Base-by-base conservation (phyloP, 1,140 invertebrate species). In the Drosophila simulans region DNA sequence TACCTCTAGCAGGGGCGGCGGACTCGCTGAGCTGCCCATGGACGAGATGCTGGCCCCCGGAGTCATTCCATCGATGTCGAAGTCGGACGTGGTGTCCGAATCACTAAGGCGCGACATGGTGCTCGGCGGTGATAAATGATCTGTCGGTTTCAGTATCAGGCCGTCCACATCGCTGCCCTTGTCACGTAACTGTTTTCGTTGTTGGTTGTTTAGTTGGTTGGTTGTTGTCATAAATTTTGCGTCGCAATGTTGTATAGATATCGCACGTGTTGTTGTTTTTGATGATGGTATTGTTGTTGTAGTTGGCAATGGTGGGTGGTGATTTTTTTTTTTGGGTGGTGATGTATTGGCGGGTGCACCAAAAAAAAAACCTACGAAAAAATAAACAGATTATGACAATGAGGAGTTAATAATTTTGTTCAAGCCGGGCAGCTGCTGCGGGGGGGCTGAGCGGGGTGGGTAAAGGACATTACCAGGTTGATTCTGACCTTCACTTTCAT, bases 111-210 rank as follows among this genome's bases (percentile, higher is more conserved):
- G 94, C 57, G 97, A 97, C 59, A 96, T 96, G 17, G 95, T 97
- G 70, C 96, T 97, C 68, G 97, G 97, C 40, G 98, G 98, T 80
- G 98, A 98, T 63, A 98, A 94, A 93, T 98, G 98, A 93, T 98
- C 97, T 79, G 95, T 96, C 63, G 95, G 95, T 73, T 94, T 96
- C 92, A 94, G 93, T 72, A 93, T 93, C 81, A 94, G 91, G 70
- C 93, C 91, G 69, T 94, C 94, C 74, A 91, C 86, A 88, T 94
- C 94, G 77, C 78, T 84, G 77, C 76, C 71, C 64, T 91, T 90
- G 81, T 91, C 90, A 79, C 90, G 83, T 85, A 90, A 90, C 77
- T 90, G 77, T 91, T 86, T 63, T 60, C 53, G 66, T 56, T 55
- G 27, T 63, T 56, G 37, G 39, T 35, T 56, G 27, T 35, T 20